phyloP scores from a whole-genome alignment of 2,113 vertebrate genomes.

The Microcebus jonahi region DNA sequence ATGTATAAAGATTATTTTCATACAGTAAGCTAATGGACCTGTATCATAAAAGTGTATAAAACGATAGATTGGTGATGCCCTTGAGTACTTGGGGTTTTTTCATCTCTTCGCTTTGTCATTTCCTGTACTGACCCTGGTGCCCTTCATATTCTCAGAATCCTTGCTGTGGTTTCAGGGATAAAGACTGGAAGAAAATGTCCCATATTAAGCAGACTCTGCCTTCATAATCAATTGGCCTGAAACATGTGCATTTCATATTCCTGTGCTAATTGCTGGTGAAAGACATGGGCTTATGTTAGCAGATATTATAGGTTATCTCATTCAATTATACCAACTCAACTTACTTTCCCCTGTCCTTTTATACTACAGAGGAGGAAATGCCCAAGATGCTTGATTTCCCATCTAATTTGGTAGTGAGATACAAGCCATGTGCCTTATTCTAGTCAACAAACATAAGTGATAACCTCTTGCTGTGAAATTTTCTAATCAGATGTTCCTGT shows the following conservation, averaged over 20 bases:
- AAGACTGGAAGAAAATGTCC: not conserved
- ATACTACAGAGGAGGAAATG: not conserved
- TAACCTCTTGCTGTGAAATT: not conserved
- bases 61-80: not conserved
- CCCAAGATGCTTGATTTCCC: not conserved
- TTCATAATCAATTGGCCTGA: not conserved
- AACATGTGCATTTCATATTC: not conserved
- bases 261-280: no score
- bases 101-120: not conserved
- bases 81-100: not conserved
- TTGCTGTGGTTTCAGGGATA: not conserved
- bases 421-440: not conserved
- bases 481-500: not conserved
- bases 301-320: not conserved
- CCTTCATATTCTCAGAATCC: not conserved
- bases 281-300: not conserved
- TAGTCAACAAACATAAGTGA: not conserved
- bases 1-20: not conserved
- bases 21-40: not conserved
- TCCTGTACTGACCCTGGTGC: not conserved
- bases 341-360: not conserved
- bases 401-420: not conserved
- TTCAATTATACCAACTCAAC: not conserved
- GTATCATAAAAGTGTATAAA: not conserved
- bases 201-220: not conserved